These are phyloP conservation scores for Crenuchus spilurus DNA, from an alignment of 2,797 vertebrate genomes.

Conservation along the genomic window DNA sequence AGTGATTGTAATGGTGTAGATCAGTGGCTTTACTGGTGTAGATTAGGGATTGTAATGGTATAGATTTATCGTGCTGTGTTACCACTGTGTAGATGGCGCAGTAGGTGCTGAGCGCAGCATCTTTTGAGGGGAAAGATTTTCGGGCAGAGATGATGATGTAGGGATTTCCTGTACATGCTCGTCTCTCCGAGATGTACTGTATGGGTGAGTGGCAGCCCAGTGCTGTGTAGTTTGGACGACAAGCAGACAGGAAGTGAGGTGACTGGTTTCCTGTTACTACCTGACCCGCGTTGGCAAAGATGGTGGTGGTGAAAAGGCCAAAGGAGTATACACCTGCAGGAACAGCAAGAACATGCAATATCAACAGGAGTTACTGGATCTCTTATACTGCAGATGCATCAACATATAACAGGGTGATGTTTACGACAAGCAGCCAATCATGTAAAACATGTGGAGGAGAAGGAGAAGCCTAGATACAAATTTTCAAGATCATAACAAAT, in stretches of 20 bases:
- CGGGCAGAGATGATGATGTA: conserved; percentile 83
- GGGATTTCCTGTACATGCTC: conserved; percentile 84
- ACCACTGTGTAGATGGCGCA: conserved; percentile 90
- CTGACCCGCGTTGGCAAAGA: conserved; percentile 92
- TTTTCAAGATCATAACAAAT: too few species aligned
- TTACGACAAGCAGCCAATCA: too few species aligned
- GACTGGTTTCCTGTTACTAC: conserved; percentile 92
- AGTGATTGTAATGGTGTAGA: too few species aligned
- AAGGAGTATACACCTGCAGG: conserved; percentile 88
- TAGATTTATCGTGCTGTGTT: neutral
- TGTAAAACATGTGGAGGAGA: too few species aligned
- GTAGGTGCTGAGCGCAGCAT: conserved; percentile 88
- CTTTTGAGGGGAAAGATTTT: conserved; percentile 92
- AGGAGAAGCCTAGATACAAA: too few species aligned
- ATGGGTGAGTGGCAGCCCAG: conserved; percentile 85
- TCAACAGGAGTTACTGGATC: neutral
- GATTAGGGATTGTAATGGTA: neutral
- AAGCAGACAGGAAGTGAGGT: conserved; percentile 89
- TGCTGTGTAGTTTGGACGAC: conserved; percentile 90
- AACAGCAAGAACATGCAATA: neutral
- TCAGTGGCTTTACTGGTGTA: too few species aligned
- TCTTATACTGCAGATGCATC: too few species aligned
- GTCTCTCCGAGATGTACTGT: conserved; percentile 84
- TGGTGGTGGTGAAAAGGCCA: conserved; percentile 90
- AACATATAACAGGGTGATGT: too few species aligned